A percentile compares a stretch with the other conserved stretches of the same genome.
These are phyloP conservation scores for Entomobrya multifasciata DNA, from an alignment of 2,888 invertebrate genomes.

Conservation along the genomic window DNA sequence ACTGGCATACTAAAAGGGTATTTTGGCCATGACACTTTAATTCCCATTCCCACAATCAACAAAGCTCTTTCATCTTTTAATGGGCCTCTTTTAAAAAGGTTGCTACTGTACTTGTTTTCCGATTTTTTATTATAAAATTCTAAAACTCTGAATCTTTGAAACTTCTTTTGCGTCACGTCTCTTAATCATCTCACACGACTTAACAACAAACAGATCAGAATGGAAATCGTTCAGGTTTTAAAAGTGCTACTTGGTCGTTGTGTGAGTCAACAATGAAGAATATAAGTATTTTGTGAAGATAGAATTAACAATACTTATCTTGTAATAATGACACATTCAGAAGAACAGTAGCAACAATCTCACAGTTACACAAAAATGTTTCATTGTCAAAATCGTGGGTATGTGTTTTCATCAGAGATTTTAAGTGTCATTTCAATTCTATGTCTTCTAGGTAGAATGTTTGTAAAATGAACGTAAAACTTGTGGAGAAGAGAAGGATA, in stretches of 20 bases:
- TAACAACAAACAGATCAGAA: too few relatives aligned
- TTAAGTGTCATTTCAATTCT: background rate
- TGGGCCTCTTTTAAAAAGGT: background rate
- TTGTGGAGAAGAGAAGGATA: too few relatives aligned
- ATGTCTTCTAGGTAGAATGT: background rate
- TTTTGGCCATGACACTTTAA: background rate
- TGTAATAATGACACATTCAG: too few relatives aligned
- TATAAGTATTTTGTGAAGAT: too few relatives aligned
- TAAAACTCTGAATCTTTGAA: background rate
- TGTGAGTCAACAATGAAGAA: too few relatives aligned
- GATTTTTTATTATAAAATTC: background rate
- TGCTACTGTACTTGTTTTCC: background rate
- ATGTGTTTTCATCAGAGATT: background rate
- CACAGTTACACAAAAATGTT: background rate
- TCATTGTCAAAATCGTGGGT: background rate
- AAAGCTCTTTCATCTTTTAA: conserved; percentile 5
- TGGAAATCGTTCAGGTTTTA: too few relatives aligned
- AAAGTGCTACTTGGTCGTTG: too few relatives aligned
- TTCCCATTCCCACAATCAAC: conserved; percentile 27
- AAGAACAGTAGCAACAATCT: background rate
- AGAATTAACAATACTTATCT: too few relatives aligned
- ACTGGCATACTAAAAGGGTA: too few relatives aligned
- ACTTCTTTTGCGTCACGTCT: conserved; percentile 14
- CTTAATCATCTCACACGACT: background rate
- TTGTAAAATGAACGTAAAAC: too few relatives aligned